Conservation (phyloP, 2,797 vertebrate species). For the Manis javanica region DNA sequence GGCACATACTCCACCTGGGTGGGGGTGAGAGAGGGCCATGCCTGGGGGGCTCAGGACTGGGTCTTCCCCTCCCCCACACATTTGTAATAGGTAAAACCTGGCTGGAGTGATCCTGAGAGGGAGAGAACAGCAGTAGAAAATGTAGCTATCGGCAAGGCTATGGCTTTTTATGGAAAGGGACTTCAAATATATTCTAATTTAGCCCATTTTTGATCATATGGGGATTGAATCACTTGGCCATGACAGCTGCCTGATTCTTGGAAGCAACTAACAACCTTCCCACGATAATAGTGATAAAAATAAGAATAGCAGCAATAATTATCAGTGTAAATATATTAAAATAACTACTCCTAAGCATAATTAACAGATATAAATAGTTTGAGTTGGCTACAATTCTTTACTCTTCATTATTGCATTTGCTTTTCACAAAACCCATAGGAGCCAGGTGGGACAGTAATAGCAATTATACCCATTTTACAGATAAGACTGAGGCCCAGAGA, state of each 20-base stretch:
- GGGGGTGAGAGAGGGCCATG: neutral
- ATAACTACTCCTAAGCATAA: conserved; percentile 57
- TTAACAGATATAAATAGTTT: conserved; percentile 25
- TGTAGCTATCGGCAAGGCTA: neutral
- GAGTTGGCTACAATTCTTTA: neutral
- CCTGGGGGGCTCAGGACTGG: neutral
- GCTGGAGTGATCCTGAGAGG: neutral
- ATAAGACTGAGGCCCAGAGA: neutral
- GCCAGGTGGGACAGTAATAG: neutral
- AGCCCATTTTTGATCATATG: conserved; percentile 14
- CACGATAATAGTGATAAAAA: conserved; percentile 57
- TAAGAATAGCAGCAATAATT: conserved; percentile 53
- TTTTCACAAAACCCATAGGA: neutral
- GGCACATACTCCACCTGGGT: neutral
- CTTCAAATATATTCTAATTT: neutral
- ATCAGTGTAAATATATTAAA: conserved; percentile 66
- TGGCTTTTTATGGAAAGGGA: neutral
- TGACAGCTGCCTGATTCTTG: conserved; percentile 63
- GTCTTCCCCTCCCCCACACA: neutral
- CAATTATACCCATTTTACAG: neutral
- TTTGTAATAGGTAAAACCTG: neutral
- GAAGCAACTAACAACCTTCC: conserved; percentile 24
- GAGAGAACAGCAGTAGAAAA: neutral
- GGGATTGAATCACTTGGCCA: conserved; percentile 55
- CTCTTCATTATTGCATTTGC: neutral